A percentile compares a stretch with the other conserved stretches of the same genome.
Evolutionary conservation across 2,888 invertebrate species (phyloP).

Genomic region (Ophonus ardosiacus): DNA sequence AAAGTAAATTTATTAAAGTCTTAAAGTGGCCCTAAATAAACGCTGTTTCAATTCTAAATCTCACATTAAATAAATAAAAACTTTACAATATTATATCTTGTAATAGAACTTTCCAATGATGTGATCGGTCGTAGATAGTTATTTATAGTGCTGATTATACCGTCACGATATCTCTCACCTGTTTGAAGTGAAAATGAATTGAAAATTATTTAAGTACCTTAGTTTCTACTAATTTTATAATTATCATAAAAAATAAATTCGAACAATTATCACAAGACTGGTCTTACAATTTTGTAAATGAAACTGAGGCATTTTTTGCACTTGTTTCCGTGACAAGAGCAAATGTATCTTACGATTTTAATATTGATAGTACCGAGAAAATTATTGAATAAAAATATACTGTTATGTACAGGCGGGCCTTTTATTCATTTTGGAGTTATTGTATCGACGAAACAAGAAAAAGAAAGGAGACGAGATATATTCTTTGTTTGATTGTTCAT

Average conservation of each 20-base stretch:
- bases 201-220: background rate
- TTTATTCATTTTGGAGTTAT: conserved; percentile 42
- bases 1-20: too few relatives aligned
- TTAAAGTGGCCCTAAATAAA: too few relatives aligned
- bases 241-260: background rate
- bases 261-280: background rate
- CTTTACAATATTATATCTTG: too few relatives aligned
- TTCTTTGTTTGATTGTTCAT: conserved; percentile 38
- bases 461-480: conserved; percentile 40
- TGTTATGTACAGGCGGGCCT: conserved; percentile 39
- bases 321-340: conserved; percentile 17
- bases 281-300: background rate
- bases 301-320: background rate
- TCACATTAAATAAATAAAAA: too few relatives aligned
- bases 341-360: conserved; percentile 24
- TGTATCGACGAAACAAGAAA: conserved; percentile 37
- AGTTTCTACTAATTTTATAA: background rate
- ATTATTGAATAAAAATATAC: conserved; percentile 42
- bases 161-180: background rate
- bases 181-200: background rate
- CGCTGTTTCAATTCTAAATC: too few relatives aligned
- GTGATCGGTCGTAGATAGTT: background rate
- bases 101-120: background rate
- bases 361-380: conserved; percentile 40
- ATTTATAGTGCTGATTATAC: background rate